Conservation (phyloP, 92 coral and sea anemone genomes). For the Palythoa grandis region DNA sequence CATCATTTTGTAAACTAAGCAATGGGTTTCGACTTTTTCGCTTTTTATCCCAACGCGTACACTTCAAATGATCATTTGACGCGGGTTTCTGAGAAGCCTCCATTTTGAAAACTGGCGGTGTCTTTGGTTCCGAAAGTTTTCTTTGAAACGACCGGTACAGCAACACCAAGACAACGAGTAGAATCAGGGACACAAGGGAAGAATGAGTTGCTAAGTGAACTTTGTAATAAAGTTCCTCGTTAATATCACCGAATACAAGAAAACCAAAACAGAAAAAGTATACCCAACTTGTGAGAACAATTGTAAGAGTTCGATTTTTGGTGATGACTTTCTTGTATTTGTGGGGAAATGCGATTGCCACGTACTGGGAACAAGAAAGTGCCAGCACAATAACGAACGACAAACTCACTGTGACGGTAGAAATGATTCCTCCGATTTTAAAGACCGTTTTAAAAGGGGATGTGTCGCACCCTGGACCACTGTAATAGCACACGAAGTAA, state of each 20-base stretch:
- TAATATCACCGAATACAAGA: constrained; percentile 15
- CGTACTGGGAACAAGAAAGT: constrained; percentile 32
- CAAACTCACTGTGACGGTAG: constrained; percentile 35
- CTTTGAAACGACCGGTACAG: constrained; percentile 30
- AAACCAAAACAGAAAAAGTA: constrained; percentile 41
- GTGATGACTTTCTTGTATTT: constrained; percentile 35
- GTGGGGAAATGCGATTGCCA: constrained; percentile 42
- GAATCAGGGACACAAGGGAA: constrained; percentile 24
- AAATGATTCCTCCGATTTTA: constrained; percentile 32
- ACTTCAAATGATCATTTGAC: constrained; percentile 1
- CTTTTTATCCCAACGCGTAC: constrained; percentile 4
- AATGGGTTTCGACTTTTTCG: constrained; percentile 4
- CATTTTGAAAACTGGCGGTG: not conserved
- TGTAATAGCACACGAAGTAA: constrained; percentile 34
- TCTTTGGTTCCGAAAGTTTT: constrained; percentile 18
- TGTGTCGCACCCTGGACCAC: not conserved
- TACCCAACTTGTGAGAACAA: constrained; percentile 35
- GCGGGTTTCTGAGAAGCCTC: not conserved
- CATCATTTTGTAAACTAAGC: not conserved
- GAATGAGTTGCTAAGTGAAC: constrained; percentile 40
- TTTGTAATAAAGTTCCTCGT: constrained; percentile 32
- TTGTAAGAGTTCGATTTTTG: constrained; percentile 16
- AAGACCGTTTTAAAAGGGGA: constrained; percentile 27
- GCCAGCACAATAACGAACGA: constrained; percentile 37
- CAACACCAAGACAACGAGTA: constrained; percentile 24